Conservation (phyloP, 2,113 vertebrate species). For the Tautogolabrus adspersus region DNA sequence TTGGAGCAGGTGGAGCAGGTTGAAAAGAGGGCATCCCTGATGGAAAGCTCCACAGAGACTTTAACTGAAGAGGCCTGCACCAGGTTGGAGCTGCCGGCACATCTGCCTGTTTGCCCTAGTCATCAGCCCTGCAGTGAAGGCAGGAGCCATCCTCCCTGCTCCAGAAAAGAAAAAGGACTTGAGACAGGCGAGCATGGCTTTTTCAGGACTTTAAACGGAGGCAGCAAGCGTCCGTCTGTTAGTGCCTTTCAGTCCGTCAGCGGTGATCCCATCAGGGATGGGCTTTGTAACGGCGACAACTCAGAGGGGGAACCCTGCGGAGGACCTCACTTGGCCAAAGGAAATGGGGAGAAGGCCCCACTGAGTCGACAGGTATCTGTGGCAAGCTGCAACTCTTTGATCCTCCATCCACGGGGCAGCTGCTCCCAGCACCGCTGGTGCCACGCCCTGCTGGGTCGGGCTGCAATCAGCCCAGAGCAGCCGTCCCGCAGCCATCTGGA, state of each 20-base stretch:
- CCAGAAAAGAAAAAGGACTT: slow-evolving; percentile 70
- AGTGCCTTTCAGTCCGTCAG: slow-evolving; percentile 88
- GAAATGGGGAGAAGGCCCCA: slow-evolving; percentile 86
- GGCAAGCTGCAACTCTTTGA: slow-evolving; percentile 86
- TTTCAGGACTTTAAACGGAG: slow-evolving; percentile 86
- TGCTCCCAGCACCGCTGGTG: slow-evolving; percentile 88
- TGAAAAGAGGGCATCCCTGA: slow-evolving; percentile 81
- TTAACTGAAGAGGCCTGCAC: slow-evolving; percentile 85
- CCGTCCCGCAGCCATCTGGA: slow-evolving; percentile 91
- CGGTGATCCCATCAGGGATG: slow-evolving; percentile 84
- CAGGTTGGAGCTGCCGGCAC: slow-evolving; percentile 71
- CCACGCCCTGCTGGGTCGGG: slow-evolving; percentile 76
- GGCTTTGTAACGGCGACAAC: slow-evolving; percentile 87
- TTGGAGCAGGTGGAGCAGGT: slow-evolving; percentile 62
- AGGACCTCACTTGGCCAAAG: slow-evolving; percentile 67
- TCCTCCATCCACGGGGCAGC: slow-evolving; percentile 80
- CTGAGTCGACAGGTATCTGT: slow-evolving; percentile 89
- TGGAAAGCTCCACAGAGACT: slow-evolving; percentile 90
- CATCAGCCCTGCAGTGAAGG: slow-evolving; percentile 42
- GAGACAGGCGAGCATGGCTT: slow-evolving; percentile 69
- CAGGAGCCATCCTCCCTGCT: slow-evolving; percentile 50
- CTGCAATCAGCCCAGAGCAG: slow-evolving; percentile 88
- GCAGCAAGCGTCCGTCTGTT: slow-evolving; percentile 79
- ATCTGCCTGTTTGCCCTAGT: slow-evolving; percentile 10
- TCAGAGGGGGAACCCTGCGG: slow-evolving; percentile 66